phyloP scores from a whole-genome alignment of 2,113 vertebrate genomes.

The Periophthalmodon schlosseri region DNA sequence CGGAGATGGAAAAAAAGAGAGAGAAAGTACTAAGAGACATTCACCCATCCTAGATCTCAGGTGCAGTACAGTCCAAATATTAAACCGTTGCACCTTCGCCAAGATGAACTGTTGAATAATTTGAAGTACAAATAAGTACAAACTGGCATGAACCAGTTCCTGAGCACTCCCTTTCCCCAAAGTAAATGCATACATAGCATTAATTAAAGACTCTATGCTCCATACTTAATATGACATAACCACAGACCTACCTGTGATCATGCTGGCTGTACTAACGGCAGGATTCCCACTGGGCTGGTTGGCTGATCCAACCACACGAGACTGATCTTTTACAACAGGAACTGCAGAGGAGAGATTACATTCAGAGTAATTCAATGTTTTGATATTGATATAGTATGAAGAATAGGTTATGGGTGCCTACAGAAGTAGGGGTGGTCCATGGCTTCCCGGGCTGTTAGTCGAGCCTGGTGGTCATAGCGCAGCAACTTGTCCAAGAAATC shows the following conservation, averaged over 20 bases:
- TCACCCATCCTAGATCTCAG: not conserved
- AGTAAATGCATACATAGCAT: no score
- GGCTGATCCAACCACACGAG: constrained; percentile 61
- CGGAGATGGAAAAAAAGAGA: no score
- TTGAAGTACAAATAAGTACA: not conserved
- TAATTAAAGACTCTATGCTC: no score
- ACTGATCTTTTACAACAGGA: constrained; percentile 75
- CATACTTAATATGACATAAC: not conserved
- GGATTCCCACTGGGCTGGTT: constrained; percentile 65
- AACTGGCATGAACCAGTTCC: not conserved
- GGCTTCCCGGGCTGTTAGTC: constrained; percentile 78
- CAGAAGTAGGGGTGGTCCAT: constrained; percentile 84
- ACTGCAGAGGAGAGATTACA: constrained; percentile 38
- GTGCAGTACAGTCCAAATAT: not conserved
- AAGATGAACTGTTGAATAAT: not conserved
- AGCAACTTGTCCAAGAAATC: constrained; percentile 81
- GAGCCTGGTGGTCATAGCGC: constrained; percentile 80
- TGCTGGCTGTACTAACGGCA: constrained; percentile 65
- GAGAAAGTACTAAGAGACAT: not conserved
- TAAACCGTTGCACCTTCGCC: not conserved
- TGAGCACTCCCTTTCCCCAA: no score
- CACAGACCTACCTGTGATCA: constrained; percentile 72
- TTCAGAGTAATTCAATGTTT: not conserved
- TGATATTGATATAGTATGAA: not conserved
- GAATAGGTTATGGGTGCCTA: constrained; percentile 30